Base-by-base conservation (phyloP, 2,888 invertebrate species). In the Drosophila vallismaia region DNA sequence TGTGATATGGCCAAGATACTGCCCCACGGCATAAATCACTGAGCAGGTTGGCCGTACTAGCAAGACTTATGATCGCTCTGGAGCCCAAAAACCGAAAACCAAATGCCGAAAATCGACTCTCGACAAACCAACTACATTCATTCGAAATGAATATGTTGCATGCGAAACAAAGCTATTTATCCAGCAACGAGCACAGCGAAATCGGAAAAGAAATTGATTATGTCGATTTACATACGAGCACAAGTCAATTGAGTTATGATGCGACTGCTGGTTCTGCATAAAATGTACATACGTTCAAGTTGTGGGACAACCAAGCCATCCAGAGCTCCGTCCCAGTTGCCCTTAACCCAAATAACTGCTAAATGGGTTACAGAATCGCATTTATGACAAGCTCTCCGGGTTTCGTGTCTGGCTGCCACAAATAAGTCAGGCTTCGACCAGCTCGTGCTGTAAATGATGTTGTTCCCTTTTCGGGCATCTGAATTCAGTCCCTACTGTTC, bases 391-490 rank as follows among this genome's bases (percentile, higher is more conserved):
- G 59, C 63, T 60, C 48, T 44, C 40, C 31, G 46, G 56, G 62
- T 50, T 64, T 68, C 79, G 79, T 79, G 79, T 86, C 71, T 79
- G 80, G 56, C 77, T 68, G 66, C 68, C 79, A 78, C 69, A 79
- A 78, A 84, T 78, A 78, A 80, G 84, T 75, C 67, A 66, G 51
- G 74, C 71, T 33, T 40, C 59, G 76, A 85, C 57, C 63, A 76
- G 79, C 83, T 81, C 83, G 83, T 86, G 86, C 86, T 83, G 76
- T 71, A 80, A 85, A 81, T 82, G 86, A 82, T 79, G 86, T 81
- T 76, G 79, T 85, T 75, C 70, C 68, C 75, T 62, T 56, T 54
- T 57, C 46, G 48, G 54, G 51, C 38, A 46, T n/a, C 51, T 45
- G 40, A 51, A 14, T 33, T 6, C 33, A 52, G 52, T 51, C 53